phyloP scores from a whole-genome alignment of 2,888 invertebrate species.

The Drosophila lacicola region DNA sequence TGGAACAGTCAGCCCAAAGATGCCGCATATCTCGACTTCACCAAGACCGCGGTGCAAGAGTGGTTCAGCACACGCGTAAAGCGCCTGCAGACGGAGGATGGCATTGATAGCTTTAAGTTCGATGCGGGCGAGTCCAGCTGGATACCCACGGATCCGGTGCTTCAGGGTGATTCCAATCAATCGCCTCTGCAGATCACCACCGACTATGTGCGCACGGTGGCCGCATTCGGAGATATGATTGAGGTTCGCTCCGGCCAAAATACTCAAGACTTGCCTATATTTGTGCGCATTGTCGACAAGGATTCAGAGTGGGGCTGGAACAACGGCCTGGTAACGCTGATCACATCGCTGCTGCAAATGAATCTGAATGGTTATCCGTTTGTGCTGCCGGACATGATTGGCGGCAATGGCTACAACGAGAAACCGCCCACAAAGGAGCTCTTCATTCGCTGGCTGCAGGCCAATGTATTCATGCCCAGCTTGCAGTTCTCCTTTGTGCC shows the following conservation, averaged over 20 bases:
- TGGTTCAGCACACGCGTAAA: conserved; percentile 86
- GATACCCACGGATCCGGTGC: conserved; percentile 87
- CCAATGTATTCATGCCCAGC: conserved; percentile 91
- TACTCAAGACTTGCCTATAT: conserved; percentile 88
- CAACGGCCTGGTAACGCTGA: conserved; percentile 89
- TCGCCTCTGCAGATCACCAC: conserved; percentile 85
- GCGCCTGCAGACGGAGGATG: conserved; percentile 87
- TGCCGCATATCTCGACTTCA: conserved; percentile 89
- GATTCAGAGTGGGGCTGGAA: conserved; percentile 88
- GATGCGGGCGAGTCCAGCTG: conserved; percentile 91
- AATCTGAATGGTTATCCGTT: conserved; percentile 86
- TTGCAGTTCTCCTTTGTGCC: conserved; percentile 92
- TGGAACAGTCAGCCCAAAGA: conserved; percentile 85
- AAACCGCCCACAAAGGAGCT: conserved; percentile 87
- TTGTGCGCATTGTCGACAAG: conserved; percentile 91
- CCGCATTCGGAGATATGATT: conserved; percentile 87
- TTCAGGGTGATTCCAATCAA: conserved; percentile 86
- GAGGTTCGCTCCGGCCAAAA: conserved; percentile 89
- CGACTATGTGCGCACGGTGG: conserved; percentile 86
- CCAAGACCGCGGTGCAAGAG: conserved; percentile 87
- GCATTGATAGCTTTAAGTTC: conserved; percentile 91
- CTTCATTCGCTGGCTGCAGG: conserved; percentile 91
- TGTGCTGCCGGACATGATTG: conserved; percentile 92
- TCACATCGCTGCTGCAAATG: conserved; percentile 87
- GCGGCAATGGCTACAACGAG: conserved; percentile 87